A percentile compares a stretch with the other conserved stretches of the same genome.
Evolutionary conservation across 2,888 invertebrate genomes (phyloP).

Genomic region (Pheosia gnoma): DNA sequence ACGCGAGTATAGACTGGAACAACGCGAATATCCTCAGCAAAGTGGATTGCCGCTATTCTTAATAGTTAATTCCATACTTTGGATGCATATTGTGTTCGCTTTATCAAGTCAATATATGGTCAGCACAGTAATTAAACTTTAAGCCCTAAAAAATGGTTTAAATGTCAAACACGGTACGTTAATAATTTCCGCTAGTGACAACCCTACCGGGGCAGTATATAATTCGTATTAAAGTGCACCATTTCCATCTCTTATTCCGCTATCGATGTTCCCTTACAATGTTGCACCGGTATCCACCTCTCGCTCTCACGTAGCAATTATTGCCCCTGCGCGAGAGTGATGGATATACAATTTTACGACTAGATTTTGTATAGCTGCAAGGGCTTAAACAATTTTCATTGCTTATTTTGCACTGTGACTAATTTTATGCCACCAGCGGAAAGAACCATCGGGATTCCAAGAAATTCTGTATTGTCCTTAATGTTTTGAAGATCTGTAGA

Average conservation of each 20-base stretch:
- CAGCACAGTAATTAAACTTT: slow-evolving; percentile 3
- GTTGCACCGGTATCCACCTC: slow-evolving; percentile 56
- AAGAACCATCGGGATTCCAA: slow-evolving; percentile 54
- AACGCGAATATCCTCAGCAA: too few relatives aligned
- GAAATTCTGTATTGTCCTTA: slow-evolving; percentile 45
- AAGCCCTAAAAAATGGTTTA: slow-evolving; percentile 8
- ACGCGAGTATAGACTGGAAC: too few relatives aligned
- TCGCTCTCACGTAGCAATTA: slow-evolving; percentile 40
- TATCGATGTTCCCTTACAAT: slow-evolving; percentile 65
- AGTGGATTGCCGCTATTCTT: too few relatives aligned
- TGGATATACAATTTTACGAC: slow-evolving; percentile 64
- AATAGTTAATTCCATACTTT: too few relatives aligned
- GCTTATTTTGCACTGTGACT: slow-evolving; percentile 77
- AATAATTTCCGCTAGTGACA: slow-evolving; percentile 15
- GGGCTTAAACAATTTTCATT: slow-evolving; percentile 71
- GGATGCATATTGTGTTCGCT: too few relatives aligned
- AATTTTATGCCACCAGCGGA: slow-evolving; percentile 70
- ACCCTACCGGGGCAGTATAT: slow-evolving; percentile 24
- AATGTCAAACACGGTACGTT: neutral
- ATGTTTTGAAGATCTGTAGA: slow-evolving; percentile 37
- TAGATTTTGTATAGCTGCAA: slow-evolving; percentile 67
- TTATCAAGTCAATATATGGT: slow-evolving; percentile 1
- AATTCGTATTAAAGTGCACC: slow-evolving; percentile 51
- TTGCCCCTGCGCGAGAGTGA: slow-evolving; percentile 45
- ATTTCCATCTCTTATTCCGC: slow-evolving; percentile 64